phyloP scores from a whole-genome alignment of 2,888 invertebrate genomes.

The Agonum fuliginosum region DNA sequence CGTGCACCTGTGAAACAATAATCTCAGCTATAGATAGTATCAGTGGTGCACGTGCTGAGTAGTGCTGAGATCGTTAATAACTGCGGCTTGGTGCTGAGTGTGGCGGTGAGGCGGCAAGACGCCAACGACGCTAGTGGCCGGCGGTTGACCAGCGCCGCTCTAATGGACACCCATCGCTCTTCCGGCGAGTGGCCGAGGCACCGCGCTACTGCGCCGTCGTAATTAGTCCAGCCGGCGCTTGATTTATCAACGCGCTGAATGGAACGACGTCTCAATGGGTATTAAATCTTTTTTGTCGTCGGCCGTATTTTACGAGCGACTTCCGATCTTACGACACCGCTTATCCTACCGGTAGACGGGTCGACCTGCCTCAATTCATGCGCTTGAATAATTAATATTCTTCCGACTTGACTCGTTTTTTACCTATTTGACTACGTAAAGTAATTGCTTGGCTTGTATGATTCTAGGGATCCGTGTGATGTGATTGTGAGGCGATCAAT shows the following conservation, averaged over 20 bases:
- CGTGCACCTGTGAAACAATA: constrained; percentile 52
- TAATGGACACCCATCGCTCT: constrained; percentile 51
- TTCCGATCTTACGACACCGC: constrained; percentile 42
- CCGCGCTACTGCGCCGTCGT: constrained; percentile 45
- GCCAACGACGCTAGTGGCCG: constrained; percentile 7
- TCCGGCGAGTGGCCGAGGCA: constrained; percentile 42
- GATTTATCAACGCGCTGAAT: constrained; percentile 54
- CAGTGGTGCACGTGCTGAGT: constrained; percentile 40
- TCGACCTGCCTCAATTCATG: constrained; percentile 19
- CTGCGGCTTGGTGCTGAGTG: constrained; percentile 36
- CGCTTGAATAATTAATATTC: constrained; percentile 14
- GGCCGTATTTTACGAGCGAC: constrained; percentile 48
- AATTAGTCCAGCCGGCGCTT: constrained; percentile 55
- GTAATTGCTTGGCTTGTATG: constrained; percentile 3
- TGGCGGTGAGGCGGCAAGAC: constrained; percentile 24
- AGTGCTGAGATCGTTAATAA: constrained; percentile 35
- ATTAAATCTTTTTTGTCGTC: constrained; percentile 55
- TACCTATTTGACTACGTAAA: neutral
- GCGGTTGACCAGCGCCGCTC: constrained; percentile 39
- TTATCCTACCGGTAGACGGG: constrained; percentile 11
- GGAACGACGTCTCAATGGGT: constrained; percentile 57
- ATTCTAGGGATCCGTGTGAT: neutral
- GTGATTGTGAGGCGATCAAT: constrained; percentile 30
- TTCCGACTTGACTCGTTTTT: neutral
- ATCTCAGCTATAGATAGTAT: constrained; percentile 45